Conservation (phyloP, 2,113 vertebrate species). For the Steatornis caripensis region DNA sequence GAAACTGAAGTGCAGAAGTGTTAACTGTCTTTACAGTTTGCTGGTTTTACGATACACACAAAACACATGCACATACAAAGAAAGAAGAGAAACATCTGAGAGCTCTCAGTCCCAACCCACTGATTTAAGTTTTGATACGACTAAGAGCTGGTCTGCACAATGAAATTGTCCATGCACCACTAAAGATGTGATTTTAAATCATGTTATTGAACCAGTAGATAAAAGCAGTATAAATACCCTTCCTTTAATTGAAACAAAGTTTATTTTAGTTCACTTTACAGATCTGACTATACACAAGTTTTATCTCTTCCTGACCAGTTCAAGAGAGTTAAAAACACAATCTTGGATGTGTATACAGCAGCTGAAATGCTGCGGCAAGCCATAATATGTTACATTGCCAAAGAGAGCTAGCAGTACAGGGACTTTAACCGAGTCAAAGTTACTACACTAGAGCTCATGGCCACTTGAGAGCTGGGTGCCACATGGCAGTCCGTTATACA, state of each 20-base stretch:
- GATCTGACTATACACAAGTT: slow-evolving; percentile 9
- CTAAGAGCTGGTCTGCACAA: not conserved
- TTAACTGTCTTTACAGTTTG: not conserved
- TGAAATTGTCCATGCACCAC: not conserved
- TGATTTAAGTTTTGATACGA: not conserved
- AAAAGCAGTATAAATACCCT: slow-evolving; percentile 37
- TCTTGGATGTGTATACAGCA: not conserved
- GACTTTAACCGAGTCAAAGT: not conserved
- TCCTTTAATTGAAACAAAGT: slow-evolving; percentile 31
- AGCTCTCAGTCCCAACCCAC: not conserved
- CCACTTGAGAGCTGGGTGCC: not conserved
- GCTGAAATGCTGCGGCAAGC: not conserved
- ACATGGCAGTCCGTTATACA: not conserved
- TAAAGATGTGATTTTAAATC: not conserved
- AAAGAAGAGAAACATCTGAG: not conserved
- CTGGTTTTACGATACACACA: not conserved
- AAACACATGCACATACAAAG: not conserved
- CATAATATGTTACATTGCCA: accelerated
- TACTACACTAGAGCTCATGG: not conserved
- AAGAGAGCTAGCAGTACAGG: not conserved
- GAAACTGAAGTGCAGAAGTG: not conserved
- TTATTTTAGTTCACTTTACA: slow-evolving; percentile 31
- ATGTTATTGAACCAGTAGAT: slow-evolving; percentile 3
- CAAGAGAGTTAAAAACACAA: not conserved
- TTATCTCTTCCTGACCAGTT: slow-evolving; percentile 30